These are phyloP conservation scores for Paedocypris sp. DNA, from an alignment of 2,113 vertebrate genomes.

Conservation along the genomic window DNA sequence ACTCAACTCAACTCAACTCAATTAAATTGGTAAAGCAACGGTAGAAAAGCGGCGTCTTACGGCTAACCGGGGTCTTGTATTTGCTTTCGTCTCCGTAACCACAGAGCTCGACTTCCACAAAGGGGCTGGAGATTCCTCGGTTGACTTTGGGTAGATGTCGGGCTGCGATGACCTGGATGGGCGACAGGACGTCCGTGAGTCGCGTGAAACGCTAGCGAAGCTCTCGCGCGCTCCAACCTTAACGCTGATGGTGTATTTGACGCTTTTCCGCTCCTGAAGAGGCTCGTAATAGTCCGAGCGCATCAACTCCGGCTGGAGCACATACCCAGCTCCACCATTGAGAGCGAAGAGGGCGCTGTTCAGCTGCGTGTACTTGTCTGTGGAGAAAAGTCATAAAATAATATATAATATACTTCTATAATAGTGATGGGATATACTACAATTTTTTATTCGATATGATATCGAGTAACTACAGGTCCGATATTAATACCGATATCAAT, in stretches of 20 bases:
- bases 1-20: too few species aligned
- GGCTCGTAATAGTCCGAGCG: constrained; percentile 76
- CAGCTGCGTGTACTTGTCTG: constrained; percentile 90
- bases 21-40: neutral
- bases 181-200: too few species aligned
- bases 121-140: constrained; percentile 85
- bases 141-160: constrained; percentile 84
- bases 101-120: constrained; percentile 90
- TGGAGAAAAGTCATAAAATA: constrained; percentile 26
- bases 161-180: constrained; percentile 89
- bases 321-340: constrained; percentile 79
- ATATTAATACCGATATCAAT: too few species aligned
- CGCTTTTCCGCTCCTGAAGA: constrained; percentile 60
- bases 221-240: constrained; percentile 46
- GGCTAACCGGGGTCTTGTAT: constrained; percentile 78
- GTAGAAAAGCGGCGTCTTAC: constrained; percentile 37
- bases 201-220: too few species aligned
- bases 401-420: too few species aligned
- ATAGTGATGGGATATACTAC: too few species aligned
- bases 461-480: too few species aligned
- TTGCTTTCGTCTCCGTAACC: constrained; percentile 81
- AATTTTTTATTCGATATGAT: too few species aligned
- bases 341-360: constrained; percentile 84
- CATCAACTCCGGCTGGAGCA: constrained; percentile 90
- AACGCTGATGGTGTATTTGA: constrained; percentile 61